Base-by-base conservation (phyloP, 2,888 invertebrate genomes). In the Eustalomyia histrio region DNA sequence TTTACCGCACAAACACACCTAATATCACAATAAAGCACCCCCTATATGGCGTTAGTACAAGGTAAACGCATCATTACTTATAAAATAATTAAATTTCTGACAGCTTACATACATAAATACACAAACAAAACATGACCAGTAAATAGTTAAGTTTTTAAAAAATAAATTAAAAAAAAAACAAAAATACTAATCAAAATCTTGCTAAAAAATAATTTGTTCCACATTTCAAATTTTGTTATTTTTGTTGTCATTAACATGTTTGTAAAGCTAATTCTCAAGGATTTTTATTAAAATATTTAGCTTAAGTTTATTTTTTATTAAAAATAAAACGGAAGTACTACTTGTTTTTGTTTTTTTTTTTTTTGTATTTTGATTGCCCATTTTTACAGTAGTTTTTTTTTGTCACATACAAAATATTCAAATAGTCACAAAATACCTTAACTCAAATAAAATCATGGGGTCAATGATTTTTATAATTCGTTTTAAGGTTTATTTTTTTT, bases 391-490 rank as follows among this genome's bases (percentile, higher is more conserved):
- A 35, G 39, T 58, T 76, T 76, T 76, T 58, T 76, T 76, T 76
- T 76, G 64, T 76, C 43, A 78, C 39, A 39, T 12, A 39, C 39
- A 39, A 39, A 47, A n/a, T 52, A 52, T 39, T 39, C 10, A 43
- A 35, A 39, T 47, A 78, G n/a, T 52, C 29, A 65, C 18, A 72
- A 71, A 33, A 71, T 58, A 57, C 10, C 16, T 21, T 65, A 64
- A 57, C n/a, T 47, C 4, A 47, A 60, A 29, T 16, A 1, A 60
- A 65, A 33, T 50, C 60, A 60, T 69, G 39, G 78, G 81, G 81
- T 81, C 78, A 81, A 74, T 78, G 78, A 74, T 78, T 78, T 80
- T 81, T 74, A 50, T 71, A 69, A 76, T 60, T 35, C 16, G 43
- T 63, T 74, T 78, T 74, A 71, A 81, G 52, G 78, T 57, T 81